A percentile compares a stretch with the other conserved stretches of the same genome.
Conservation (phyloP, 2,113 vertebrate species). For the Hoplias malabaricus region DNA sequence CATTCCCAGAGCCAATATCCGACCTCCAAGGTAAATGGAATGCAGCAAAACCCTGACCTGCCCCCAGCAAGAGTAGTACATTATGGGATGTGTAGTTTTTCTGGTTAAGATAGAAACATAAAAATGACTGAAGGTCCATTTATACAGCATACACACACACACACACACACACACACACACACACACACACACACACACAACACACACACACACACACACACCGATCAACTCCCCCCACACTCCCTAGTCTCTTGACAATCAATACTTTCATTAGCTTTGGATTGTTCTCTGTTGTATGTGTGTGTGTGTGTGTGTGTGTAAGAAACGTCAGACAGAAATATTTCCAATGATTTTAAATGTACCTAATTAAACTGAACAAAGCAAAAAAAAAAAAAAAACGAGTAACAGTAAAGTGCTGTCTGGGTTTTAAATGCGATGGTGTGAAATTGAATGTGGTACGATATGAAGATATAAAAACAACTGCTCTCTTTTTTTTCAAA, state of each 20-base stretch:
- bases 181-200: background rate
- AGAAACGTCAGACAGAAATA: background rate
- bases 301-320: background rate
- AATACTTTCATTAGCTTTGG: slow-evolving; percentile 31
- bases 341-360: slow-evolving; percentile 5
- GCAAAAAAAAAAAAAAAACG: background rate
- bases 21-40: no score
- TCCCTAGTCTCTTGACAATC: background rate
- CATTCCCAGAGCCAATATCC: no score
- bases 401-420: background rate
- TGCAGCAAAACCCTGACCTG: no score
- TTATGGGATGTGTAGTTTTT: no score
- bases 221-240: background rate
- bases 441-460: background rate
- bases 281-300: slow-evolving; percentile 32
- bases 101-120: background rate
- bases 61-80: no score
- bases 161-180: background rate
- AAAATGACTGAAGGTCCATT: background rate
- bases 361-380: slow-evolving; percentile 19
- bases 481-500: background rate
- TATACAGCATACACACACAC: background rate
- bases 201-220: background rate
- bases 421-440: background rate
- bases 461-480: background rate